Evolutionary conservation across 2,113 vertebrate species (phyloP).

Genomic region (Thymallus thymallus): DNA sequence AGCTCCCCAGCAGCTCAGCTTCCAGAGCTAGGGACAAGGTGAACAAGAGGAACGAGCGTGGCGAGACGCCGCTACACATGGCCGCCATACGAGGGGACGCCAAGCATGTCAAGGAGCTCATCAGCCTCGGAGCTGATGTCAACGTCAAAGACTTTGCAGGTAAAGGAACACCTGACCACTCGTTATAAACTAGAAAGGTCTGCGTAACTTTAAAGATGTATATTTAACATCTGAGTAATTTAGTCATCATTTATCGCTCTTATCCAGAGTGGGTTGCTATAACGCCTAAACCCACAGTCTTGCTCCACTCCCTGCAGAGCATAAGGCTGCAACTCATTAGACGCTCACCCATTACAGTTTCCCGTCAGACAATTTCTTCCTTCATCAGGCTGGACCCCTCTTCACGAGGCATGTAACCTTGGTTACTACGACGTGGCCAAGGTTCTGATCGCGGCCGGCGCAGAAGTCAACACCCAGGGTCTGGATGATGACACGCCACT

Average conservation of each 20-base stretch:
- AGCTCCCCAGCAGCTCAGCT: slow-evolving; percentile 85
- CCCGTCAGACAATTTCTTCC: too few species aligned
- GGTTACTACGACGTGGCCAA: slow-evolving; percentile 98
- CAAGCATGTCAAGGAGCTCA: slow-evolving; percentile 95
- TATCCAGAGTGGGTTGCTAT: too few species aligned
- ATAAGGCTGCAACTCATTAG: too few species aligned
- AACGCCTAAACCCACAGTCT: too few species aligned
- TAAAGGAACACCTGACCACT: slow-evolving; percentile 46
- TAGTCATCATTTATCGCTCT: too few species aligned
- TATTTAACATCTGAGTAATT: too few species aligned
- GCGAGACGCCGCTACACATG: slow-evolving; percentile 96
- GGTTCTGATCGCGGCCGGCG: slow-evolving; percentile 92
- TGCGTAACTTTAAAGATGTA: too few species aligned
- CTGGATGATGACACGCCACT: slow-evolving; percentile 97
- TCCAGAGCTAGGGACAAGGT: slow-evolving; percentile 98
- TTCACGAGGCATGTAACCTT: slow-evolving; percentile 97
- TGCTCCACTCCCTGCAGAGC: too few species aligned
- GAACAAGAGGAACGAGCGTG: slow-evolving; percentile 97
- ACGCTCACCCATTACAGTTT: too few species aligned
- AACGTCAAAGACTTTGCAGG: slow-evolving; percentile 99
- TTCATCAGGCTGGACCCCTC: slow-evolving; percentile 90
- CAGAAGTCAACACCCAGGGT: slow-evolving; percentile 96
- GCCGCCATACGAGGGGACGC: slow-evolving; percentile 95
- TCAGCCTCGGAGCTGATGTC: slow-evolving; percentile 94
- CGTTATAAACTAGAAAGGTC: too few species aligned